Evolutionary conservation across 2,797 vertebrate species (phyloP), one percentile per base, ranked within the genome.

Genomic region (Bufotes viridis): DNA sequence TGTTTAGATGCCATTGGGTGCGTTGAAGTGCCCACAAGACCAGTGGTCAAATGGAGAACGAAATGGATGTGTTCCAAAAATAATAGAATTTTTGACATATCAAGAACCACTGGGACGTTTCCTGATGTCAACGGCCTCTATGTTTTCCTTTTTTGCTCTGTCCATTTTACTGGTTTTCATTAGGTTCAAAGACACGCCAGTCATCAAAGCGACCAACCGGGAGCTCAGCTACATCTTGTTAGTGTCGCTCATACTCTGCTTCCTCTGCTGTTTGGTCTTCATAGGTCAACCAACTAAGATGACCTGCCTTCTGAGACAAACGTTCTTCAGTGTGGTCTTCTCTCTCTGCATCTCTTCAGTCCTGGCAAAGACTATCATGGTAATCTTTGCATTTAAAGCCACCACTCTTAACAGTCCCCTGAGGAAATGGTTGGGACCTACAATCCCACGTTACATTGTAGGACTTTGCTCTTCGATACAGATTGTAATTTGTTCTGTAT

Each of bases 361-460:
- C 13, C 87, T 92, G 82, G 90, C 91, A 22, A 91, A 91, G 90
- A 92, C 90, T 11, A 85, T 91, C 20, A 90, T 87, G 2, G 91
- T 91, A 51, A 85, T 85, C n/a, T 5, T 91, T 22, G 91, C 91
- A 57, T 92, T 92, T 79, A 91, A 88, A 55, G 88, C 72, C 57
- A 87, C 78, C 9, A 57, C 4, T 20, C 18, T 78, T 8, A 42
- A 78, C 24, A 86, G 90, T 60, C 63, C 58, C 8, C 72, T 87
- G 55, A 90, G 80, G 55, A 87, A 57, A 81, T 90, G 88, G 85
- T 22, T 90, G 4, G 85, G 88, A 18, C 75, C 65, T 10, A 78
- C 18, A 26, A 60, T 87, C 20, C 81, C 85, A 12, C 61, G 81
- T 11, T 15, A 17, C 8, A 34, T 90, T 49, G 88, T 90, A 12